Evolutionary conservation across 2,113 vertebrate genomes (phyloP), one percentile per base, ranked within the genome.

Genomic region (Chlorodrepanis virens): DNA sequence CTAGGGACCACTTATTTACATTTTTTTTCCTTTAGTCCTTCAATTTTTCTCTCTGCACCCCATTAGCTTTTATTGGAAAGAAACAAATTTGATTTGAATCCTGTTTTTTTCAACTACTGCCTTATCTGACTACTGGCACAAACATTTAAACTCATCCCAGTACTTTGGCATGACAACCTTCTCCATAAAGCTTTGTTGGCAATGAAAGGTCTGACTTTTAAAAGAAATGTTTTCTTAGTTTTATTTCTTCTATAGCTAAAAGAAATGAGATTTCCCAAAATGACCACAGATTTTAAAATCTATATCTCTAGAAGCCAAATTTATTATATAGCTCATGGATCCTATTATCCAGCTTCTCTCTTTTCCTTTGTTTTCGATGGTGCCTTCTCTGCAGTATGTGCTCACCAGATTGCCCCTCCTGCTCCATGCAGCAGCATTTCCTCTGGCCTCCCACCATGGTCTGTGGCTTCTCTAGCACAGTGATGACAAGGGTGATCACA

Each of bases 401-500:
- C 29, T 70, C 24, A 17, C 17, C 8, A 72, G 22, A 19, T 2
- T 57, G 9, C 11, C 9, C 3, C 3, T 67, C 14, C 24, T 79
- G 23, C 39, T 7, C 1, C 6, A 2, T 27, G 29, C 65, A 82
- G 6, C 10, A 70, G 27, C 9, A 67, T 53, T 83, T 68, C 5
- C 61, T 65, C 45, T 42, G 31, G 14, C 8, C 3, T 86, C 35
- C 8, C 4, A 0, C 13, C 6, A 1, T 18, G 10, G 33, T 37
- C 7, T 78, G 29, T 83, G 52, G 7, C n/a, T 57, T 85, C 59
- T 91, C 53, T 31, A 74, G 27, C 11, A 20, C 33, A 35, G 22
- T 2, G 0, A 21, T 1, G 0, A 25, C 19, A 27, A 79, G 7
- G 21, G 10, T 63, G 20, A 74, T 16, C 49, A 47, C 9, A 53